phyloP scores from a whole-genome alignment of 35 echinoderm and acorn worm genomes.

The Ophioderma brevispina region DNA sequence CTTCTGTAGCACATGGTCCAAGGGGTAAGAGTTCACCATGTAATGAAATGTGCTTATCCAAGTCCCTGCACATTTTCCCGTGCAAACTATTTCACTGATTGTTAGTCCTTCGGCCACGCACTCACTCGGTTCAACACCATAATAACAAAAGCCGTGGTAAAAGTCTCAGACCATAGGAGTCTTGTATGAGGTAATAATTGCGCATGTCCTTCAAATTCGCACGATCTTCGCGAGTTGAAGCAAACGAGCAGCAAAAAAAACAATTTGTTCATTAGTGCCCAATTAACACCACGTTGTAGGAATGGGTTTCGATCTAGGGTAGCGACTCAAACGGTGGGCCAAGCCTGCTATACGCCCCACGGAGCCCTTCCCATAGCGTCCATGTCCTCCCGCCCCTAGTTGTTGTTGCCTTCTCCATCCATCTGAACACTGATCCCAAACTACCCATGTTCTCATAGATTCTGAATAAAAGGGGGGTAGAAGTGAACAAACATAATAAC shows the following conservation, averaged over 20 bases:
- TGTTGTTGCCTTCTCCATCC: background rate
- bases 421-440: background rate
- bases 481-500: too few relatives aligned
- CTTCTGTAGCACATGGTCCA: background rate
- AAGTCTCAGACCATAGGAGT: background rate
- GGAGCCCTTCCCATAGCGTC: background rate
- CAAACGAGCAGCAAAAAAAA: too few relatives aligned
- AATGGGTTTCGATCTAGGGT: background rate
- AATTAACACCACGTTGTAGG: background rate
- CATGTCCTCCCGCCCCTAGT: background rate
- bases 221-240: too few relatives aligned
- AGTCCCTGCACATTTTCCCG: background rate
- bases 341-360: background rate
- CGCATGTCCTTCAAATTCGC: too few relatives aligned
- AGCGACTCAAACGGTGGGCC: too few relatives aligned
- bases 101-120: background rate
- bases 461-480: too few relatives aligned
- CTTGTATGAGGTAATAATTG: background rate
- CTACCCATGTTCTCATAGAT: background rate
- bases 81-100: background rate
- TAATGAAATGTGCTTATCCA: background rate
- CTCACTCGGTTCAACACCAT: background rate
- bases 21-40: too few relatives aligned
- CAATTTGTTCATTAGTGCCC: background rate
- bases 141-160: background rate